Conservation (phyloP, 2,888 invertebrate genomes). For the Caenorhabditis becei region DNA sequence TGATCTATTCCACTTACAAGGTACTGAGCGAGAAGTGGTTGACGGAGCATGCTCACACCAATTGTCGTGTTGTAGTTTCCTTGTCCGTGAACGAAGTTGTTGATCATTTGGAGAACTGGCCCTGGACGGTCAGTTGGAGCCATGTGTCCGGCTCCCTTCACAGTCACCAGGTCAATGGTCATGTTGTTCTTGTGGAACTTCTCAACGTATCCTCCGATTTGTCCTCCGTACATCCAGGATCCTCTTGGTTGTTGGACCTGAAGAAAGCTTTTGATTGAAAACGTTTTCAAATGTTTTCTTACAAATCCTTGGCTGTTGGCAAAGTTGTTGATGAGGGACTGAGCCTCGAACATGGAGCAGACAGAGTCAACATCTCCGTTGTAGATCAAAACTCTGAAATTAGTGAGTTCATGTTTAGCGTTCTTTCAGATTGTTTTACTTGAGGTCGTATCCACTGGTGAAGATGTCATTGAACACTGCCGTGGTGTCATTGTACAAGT, state of each 20-base stretch:
- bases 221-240: slow-evolving; percentile 65
- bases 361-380: slow-evolving; percentile 76
- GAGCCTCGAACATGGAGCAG: slow-evolving; percentile 72
- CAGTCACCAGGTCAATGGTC: slow-evolving; percentile 70
- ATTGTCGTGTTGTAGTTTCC: slow-evolving; percentile 67
- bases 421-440: slow-evolving; percentile 36
- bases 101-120: slow-evolving; percentile 88
- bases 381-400: slow-evolving; percentile 70
- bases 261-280: background rate
- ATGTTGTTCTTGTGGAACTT: slow-evolving; percentile 63
- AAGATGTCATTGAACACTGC: slow-evolving; percentile 69
- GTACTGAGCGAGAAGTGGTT: slow-evolving; percentile 71
- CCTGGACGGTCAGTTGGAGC: slow-evolving; percentile 89
- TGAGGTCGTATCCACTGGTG: slow-evolving; percentile 61
- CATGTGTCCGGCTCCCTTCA: slow-evolving; percentile 87
- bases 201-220: slow-evolving; percentile 70
- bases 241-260: slow-evolving; percentile 41
- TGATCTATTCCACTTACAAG: slow-evolving; percentile 66
- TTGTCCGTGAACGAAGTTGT: slow-evolving; percentile 84
- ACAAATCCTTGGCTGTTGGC: slow-evolving; percentile 50
- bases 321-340: slow-evolving; percentile 69
- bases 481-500: slow-evolving; percentile 72
- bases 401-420: too few species aligned
- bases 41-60: slow-evolving; percentile 63
- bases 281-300: too few species aligned